phyloP scores from a whole-genome alignment of 2,888 invertebrate genomes.

The Macroteleia sp. region DNA sequence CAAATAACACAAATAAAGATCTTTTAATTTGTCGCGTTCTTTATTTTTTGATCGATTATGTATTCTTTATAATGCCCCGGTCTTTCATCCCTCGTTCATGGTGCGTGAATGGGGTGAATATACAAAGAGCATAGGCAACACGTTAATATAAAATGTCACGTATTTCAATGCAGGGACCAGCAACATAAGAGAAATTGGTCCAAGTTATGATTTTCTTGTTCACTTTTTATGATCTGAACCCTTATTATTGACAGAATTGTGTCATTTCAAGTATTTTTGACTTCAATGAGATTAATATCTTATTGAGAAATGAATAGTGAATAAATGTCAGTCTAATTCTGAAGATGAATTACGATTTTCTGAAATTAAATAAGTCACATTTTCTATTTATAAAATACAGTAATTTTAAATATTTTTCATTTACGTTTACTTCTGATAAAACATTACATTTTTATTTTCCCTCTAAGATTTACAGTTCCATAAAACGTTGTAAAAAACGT shows the following conservation, averaged over 20 bases:
- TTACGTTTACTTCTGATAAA: too few relatives aligned
- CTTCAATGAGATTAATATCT: slow-evolving; percentile 23
- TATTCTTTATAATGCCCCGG: slow-evolving; percentile 29
- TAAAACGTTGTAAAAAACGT: too few relatives aligned
- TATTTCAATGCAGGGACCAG: slow-evolving; percentile 52
- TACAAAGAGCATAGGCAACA: slow-evolving; percentile 57
- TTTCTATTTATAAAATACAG: too few relatives aligned
- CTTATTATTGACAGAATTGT: slow-evolving; percentile 25
- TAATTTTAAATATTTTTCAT: too few relatives aligned
- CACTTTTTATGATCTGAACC: slow-evolving; percentile 23
- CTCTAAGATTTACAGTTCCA: too few relatives aligned
- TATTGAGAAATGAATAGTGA: too few relatives aligned
- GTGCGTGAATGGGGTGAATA: slow-evolving; percentile 53
- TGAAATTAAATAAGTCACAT: too few relatives aligned
- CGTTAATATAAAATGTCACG: slow-evolving; percentile 63
- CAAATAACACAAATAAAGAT: slow-evolving; percentile 28
- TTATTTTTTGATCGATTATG: slow-evolving; percentile 53
- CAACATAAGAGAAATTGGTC: slow-evolving; percentile 46
- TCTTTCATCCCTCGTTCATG: slow-evolving; percentile 41
- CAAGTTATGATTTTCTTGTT: slow-evolving; percentile 50
- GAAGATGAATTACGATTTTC: too few relatives aligned
- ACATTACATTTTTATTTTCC: too few relatives aligned
- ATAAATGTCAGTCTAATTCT: too few relatives aligned
- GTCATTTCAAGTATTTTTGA: slow-evolving; percentile 18
- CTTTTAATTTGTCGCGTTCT: slow-evolving; percentile 49